phyloP scores from a whole-genome alignment of 2,113 vertebrate species.

The Paedocypris sp. region DNA sequence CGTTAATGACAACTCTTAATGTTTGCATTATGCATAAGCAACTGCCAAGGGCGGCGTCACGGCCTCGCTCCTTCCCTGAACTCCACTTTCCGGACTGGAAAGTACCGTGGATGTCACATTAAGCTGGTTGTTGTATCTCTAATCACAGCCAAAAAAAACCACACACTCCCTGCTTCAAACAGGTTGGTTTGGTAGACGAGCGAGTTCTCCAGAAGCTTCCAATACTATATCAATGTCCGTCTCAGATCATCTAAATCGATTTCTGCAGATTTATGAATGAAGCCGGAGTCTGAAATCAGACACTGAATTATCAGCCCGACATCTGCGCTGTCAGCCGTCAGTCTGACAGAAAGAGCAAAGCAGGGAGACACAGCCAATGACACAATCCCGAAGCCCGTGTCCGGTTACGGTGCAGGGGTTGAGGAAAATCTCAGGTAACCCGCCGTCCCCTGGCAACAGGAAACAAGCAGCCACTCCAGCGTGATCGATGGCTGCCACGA shows the following conservation, averaged over 20 bases:
- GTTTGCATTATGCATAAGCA: slow-evolving; percentile 13
- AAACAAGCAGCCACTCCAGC: slow-evolving; percentile 61
- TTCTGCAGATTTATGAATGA: too few relatives aligned
- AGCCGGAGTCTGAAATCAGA: too few relatives aligned
- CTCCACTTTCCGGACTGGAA: slow-evolving; percentile 4
- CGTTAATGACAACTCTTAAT: slow-evolving; percentile 3
- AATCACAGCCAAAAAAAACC: not conserved
- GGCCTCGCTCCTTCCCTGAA: not conserved
- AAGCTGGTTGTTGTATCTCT: not conserved
- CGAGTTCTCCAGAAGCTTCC: not conserved
- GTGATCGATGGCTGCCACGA: slow-evolving; percentile 49
- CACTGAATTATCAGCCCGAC: not conserved
- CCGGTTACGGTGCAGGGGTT: slow-evolving; percentile 57
- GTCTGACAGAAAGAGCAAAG: slow-evolving; percentile 40
- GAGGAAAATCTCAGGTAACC: slow-evolving; percentile 68
- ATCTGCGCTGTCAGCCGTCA: slow-evolving; percentile 19
- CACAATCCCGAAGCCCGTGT: slow-evolving; percentile 58
- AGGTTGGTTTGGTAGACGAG: slow-evolving; percentile 16
- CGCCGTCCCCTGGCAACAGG: slow-evolving; percentile 55
- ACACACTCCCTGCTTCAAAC: slow-evolving; percentile 27
- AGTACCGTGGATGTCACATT: slow-evolving; percentile 17
- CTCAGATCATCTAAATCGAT: too few relatives aligned
- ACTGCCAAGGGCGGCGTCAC: not conserved
- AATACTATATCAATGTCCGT: not conserved
- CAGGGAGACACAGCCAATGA: slow-evolving; percentile 56